These are phyloP conservation scores for Drosophila hamatofila DNA, from an alignment of 2,888 invertebrate species.

Conservation along the genomic window DNA sequence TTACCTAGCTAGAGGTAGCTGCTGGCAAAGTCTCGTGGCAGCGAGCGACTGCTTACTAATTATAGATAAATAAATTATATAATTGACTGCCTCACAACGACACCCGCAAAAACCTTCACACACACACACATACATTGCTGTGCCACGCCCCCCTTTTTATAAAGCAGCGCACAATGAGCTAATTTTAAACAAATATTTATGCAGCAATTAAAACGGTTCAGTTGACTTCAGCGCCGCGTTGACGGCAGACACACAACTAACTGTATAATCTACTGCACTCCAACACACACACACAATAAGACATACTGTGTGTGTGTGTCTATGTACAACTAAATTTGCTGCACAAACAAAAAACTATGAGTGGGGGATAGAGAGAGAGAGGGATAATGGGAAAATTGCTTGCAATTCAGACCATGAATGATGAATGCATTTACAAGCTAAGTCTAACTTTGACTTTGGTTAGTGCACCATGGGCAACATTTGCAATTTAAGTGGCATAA, in stretches of 20 bases:
- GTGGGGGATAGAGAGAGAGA: not conserved
- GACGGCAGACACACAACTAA: constrained; percentile 36
- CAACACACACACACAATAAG: constrained; percentile 15
- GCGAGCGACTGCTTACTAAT: constrained; percentile 55
- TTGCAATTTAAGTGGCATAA: constrained; percentile 13
- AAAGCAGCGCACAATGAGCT: constrained; percentile 71
- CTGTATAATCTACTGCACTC: constrained; percentile 44
- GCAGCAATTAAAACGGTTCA: constrained; percentile 79
- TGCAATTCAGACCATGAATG: constrained; percentile 62
- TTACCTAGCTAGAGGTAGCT: constrained; percentile 13
- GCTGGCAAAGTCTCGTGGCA: not conserved
- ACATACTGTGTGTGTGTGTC: constrained; percentile 4
- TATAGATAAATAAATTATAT: constrained; percentile 77
- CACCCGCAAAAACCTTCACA: constrained; percentile 1
- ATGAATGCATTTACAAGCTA: constrained; percentile 63
- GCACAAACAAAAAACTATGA: constrained; percentile 47
- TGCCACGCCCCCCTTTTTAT: constrained; percentile 9
- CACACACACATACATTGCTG: not conserved
- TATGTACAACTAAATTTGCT: constrained; percentile 43
- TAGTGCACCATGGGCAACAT: constrained; percentile 19
- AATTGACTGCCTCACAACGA: constrained; percentile 62
- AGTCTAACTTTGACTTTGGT: constrained; percentile 45
- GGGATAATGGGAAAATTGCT: constrained; percentile 38
- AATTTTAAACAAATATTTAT: constrained; percentile 78
- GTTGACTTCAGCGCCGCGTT: constrained; percentile 56